Conservation (phyloP, 1,140 invertebrate genomes). For the Drosophila bocqueti region DNA sequence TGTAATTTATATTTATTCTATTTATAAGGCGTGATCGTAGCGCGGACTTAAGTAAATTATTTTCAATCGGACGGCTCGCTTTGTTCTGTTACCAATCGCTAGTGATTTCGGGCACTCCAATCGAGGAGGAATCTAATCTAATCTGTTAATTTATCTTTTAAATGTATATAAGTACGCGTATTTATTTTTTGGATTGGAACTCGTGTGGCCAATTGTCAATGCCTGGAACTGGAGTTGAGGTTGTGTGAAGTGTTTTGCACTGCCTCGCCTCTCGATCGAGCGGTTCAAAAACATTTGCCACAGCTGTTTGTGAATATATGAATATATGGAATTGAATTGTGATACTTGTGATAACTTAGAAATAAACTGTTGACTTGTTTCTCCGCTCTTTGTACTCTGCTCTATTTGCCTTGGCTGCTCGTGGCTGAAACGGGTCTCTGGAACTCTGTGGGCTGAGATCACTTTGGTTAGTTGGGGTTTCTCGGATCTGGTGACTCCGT, state of each 20-base stretch:
- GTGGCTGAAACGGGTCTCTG: background rate
- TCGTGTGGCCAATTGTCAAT: conserved; percentile 38
- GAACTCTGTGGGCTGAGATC: background rate
- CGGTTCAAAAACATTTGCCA: conserved; percentile 61
- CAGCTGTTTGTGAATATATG: conserved; percentile 63
- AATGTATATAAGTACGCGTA: conserved; percentile 57
- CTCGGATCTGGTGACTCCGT: background rate
- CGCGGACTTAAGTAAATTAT: conserved; percentile 71
- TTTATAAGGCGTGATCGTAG: conserved; percentile 72
- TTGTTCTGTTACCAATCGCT: conserved; percentile 51
- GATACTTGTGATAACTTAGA: conserved; percentile 47
- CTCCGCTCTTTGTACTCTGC: conserved; percentile 24
- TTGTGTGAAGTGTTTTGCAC: conserved; percentile 26
- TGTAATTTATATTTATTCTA: conserved; percentile 82
- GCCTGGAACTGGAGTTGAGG: conserved; percentile 2
- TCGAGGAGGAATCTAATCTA: conserved; percentile 57
- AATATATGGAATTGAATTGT: conserved; percentile 10
- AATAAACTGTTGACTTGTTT: conserved; percentile 51
- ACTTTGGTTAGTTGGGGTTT: background rate
- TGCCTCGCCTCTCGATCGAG: conserved; percentile 3
- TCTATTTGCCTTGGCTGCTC: conserved; percentile 21
- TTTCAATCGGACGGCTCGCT: conserved; percentile 45
- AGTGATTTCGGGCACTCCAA: conserved; percentile 37
- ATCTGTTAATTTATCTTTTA: conserved; percentile 67
- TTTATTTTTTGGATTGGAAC: conserved; percentile 43